Base-by-base conservation (phyloP, 1,140 invertebrate genomes). In the Linepithema humile region DNA sequence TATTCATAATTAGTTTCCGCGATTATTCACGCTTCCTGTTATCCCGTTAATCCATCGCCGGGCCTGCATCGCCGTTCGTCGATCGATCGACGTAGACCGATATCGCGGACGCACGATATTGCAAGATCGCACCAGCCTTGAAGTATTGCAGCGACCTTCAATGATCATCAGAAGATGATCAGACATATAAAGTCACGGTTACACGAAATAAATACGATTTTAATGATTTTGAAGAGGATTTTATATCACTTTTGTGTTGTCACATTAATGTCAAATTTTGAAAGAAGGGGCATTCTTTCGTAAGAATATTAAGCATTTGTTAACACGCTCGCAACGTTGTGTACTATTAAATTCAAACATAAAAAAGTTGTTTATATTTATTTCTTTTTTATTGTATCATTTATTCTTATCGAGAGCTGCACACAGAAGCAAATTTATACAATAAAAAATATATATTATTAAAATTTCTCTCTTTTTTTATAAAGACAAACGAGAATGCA, bases 1-100 rank as follows among this genome's bases (percentile, higher is more conserved):
- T 50, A 50, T 26, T 48, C 65, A 55, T 84, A 85, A 85, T 84
- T 84, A 84, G 48, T 77, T 57, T 77, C 15, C 20, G 45, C 15
- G 38, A 84, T 84, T 67, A 17, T 60, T 7, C 73, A 67, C 64
- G 73, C 82, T 78, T 67, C 74, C 15, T 65, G 74, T 65, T 67
- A 53, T 78, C 45, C 62, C 74, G 74, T 67, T 78, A 67, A 78
- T 78, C 10, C 32, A 65, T 77, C 45, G 59, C 23, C 17, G n/a
- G 29, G n/a, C n/a, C 38, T 32, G 9, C 38, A 29, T 29, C 43
- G 23, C 35, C 35, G 35, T 72, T 6, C 10, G 64, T 65, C 62
- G 48, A 62, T 62, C 65, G 64, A 43, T 50, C 77, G 15, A 29
- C 20, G 40, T 62, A 15, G 7, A 83, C 26, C 20, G 67, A 59